These are phyloP conservation scores for Campylomormyrus tamandua DNA, from an alignment of 2,113 vertebrate species.

Conservation along the genomic window DNA sequence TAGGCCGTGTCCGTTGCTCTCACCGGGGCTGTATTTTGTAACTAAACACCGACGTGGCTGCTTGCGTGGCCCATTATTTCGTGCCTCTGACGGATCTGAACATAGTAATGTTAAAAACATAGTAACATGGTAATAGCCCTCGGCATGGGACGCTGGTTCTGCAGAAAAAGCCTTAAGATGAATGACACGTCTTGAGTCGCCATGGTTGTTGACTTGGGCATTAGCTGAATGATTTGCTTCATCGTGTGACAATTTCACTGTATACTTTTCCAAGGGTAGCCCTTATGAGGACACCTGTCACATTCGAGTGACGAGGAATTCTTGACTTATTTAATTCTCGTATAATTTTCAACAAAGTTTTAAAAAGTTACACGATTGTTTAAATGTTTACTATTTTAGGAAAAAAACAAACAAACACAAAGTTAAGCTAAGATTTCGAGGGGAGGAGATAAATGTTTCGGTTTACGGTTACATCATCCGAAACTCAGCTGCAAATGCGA, in stretches of 20 bases:
- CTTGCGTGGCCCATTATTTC: neutral
- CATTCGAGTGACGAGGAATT: neutral
- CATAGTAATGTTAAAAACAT: neutral
- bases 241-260: neutral
- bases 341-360: neutral
- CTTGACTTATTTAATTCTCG: neutral
- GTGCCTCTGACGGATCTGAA: neutral
- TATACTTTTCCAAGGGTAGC: neutral
- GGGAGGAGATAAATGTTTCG: neutral
- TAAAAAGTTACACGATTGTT: neutral
- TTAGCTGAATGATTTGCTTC: neutral
- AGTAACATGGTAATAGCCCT: neutral
- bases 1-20: conserved; percentile 55
- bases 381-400: neutral
- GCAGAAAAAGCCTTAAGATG: neutral
- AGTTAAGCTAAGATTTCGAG: neutral
- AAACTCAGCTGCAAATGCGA: neutral
- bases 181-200: conserved; percentile 48
- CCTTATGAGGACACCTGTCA: neutral
- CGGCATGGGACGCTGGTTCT: neutral
- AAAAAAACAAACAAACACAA: neutral
- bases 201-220: neutral
- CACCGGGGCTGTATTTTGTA: neutral
- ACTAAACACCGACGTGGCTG: neutral
- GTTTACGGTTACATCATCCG: neutral